Evolutionary conservation across 2,888 invertebrate species (phyloP).

Genomic region (Craniophora ligustri): DNA sequence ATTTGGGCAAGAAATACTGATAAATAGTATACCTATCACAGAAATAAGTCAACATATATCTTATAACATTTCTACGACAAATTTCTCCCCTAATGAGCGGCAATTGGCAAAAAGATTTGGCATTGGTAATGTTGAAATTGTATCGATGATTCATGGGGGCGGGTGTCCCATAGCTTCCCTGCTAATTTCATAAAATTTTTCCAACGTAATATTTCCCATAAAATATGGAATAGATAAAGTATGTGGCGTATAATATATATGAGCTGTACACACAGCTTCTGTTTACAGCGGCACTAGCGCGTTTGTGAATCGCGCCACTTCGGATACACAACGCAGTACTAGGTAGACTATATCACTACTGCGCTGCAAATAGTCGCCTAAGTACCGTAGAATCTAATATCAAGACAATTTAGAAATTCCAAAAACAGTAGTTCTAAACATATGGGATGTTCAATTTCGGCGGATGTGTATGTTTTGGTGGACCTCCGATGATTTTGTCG

Average conservation of each 20-base stretch:
- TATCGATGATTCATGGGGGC: conserved; percentile 27
- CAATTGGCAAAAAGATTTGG: conserved; percentile 37
- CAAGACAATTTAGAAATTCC: neutral
- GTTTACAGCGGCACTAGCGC: too few species aligned
- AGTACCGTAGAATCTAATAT: too few species aligned
- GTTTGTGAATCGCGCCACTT: too few species aligned
- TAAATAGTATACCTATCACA: neutral
- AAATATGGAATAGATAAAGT: neutral
- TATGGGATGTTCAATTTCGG: conserved; percentile 62
- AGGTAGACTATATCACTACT: too few species aligned
- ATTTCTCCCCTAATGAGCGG: conserved; percentile 28
- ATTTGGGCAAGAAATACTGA: conserved; percentile 4
- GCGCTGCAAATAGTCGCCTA: too few species aligned
- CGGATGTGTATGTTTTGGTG: conserved; percentile 72
- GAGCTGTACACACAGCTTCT: too few species aligned
- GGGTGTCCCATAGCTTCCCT: neutral
- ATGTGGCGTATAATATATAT: too few species aligned
- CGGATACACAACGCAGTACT: too few species aligned
- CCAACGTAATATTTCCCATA: conserved; percentile 4
- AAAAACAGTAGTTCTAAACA: conserved; percentile 1
- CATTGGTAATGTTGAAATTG: conserved; percentile 16
- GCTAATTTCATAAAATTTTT: conserved; percentile 7
- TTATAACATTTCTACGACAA: neutral
- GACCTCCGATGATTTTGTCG: conserved; percentile 66
- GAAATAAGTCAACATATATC: neutral